Evolutionary conservation across 1,140 invertebrate genomes (phyloP).

Genomic region (fruit fly (Drosophila melanogaster)): Release_6_plus_ISO1_MT NC_004354.4:2467501-2468000

Average conservation of each 20-base stretch:
- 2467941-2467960: constrained; percentile 79
- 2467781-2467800: constrained; percentile 1
- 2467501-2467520: constrained; percentile 43
- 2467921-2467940: constrained; percentile 73
- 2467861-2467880: constrained; percentile 5
- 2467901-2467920: constrained; percentile 16
- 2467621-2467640: no score
- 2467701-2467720: not conserved
- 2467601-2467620: not conserved
- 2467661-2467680: no score
- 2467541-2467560: constrained; percentile 44
- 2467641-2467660: no score
- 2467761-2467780: constrained; percentile 12
- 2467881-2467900: constrained; percentile 9
- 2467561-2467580: constrained; percentile 2
- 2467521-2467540: constrained; percentile 37
- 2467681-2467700: no score
- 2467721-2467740: not conserved
- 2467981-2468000: constrained; percentile 68
- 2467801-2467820: constrained; percentile 6
- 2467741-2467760: constrained; percentile 16
- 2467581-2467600: not conserved
- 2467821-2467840: constrained; percentile 26
- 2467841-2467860: not conserved
- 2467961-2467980: constrained; percentile 82